phyloP scores from a whole-genome alignment of 2,888 invertebrate genomes.

The Mantis religiosa region DNA sequence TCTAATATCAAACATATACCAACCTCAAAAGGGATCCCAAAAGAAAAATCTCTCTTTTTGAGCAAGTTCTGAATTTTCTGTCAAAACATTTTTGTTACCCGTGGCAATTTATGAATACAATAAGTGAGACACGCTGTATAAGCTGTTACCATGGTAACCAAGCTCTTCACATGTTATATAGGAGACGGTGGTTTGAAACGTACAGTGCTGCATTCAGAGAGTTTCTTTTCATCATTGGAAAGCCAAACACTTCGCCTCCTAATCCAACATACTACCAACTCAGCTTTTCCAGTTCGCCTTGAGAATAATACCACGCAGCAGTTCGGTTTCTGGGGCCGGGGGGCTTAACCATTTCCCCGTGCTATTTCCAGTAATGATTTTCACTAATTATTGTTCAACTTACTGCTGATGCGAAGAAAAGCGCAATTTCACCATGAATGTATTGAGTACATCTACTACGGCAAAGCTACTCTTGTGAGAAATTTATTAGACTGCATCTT shows the following conservation, averaged over 20 bases:
- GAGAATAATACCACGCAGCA: neutral
- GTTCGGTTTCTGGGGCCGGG: neutral
- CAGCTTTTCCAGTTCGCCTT: neutral
- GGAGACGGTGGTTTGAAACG: neutral
- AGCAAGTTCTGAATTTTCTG: too few relatives aligned
- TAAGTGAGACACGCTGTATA: neutral
- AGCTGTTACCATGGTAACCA: neutral
- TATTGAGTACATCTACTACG: neutral
- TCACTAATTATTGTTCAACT: neutral
- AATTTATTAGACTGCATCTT: too few relatives aligned
- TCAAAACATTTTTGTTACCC: too few relatives aligned
- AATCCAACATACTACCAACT: neutral
- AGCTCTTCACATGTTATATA: neutral
- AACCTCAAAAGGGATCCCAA: too few relatives aligned
- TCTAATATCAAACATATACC: too few relatives aligned
- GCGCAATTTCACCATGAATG: neutral
- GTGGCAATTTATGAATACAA: too few relatives aligned
- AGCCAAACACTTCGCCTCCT: neutral
- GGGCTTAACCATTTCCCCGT: neutral
- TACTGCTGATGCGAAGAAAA: neutral
- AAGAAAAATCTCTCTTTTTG: too few relatives aligned
- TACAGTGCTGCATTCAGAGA: neutral
- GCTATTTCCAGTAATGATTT: neutral
- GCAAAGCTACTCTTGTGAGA: neutral
- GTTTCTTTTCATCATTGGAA: neutral